Evolutionary conservation across 1,140 invertebrate species (phyloP), one percentile per base, ranked within the genome.

Genomic region (Parapsyche elsis): DNA sequence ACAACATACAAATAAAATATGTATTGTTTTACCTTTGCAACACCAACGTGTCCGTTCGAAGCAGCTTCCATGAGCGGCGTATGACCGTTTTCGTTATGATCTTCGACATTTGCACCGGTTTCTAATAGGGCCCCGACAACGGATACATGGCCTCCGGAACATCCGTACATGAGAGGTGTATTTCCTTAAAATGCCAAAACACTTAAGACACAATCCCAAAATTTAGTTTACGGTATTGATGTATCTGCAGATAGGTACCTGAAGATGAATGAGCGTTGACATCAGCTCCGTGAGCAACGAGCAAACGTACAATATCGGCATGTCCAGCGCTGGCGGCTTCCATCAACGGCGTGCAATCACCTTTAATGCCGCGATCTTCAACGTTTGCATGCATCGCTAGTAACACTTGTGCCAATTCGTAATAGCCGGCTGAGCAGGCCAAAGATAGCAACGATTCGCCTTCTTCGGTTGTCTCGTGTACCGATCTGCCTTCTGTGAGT

Each of bases 61-160:
- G 98, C 97, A 10, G 98, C 97, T 91, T 99, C 98, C 97, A 99
- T 99, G 49, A 99, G 90, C 23, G 98, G 97, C 61, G 98, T 99
- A 89, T 99, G 98, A 12, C 98, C 97, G 88, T 99, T 99, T 88
- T 99, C 98, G 90, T 99, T 99, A 88, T 99, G 96, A 89, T 98
- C 97, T 90, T 99, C 98, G 9, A 99, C 96, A 88, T 98, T 97
- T 78, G 97, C 97, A 77, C 95, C 96, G 85, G 94, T 92, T 84
- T 97, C 94, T 30, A 99, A 90, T 67, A 99, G 89, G 73, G 95
- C 94, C 86, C 92, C 91, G 9, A 99, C 98, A 81, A 98, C 96
- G 81, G 97, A 95, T 85, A 95, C 94, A 89, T 99, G 97, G 2
- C 98, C 98, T 85, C 96, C 96, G 83, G 97, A 97, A 87, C 97